Evolutionary conservation across 2,113 vertebrate species (phyloP).

Genomic region (Beaufortia kweichowensis): DNA sequence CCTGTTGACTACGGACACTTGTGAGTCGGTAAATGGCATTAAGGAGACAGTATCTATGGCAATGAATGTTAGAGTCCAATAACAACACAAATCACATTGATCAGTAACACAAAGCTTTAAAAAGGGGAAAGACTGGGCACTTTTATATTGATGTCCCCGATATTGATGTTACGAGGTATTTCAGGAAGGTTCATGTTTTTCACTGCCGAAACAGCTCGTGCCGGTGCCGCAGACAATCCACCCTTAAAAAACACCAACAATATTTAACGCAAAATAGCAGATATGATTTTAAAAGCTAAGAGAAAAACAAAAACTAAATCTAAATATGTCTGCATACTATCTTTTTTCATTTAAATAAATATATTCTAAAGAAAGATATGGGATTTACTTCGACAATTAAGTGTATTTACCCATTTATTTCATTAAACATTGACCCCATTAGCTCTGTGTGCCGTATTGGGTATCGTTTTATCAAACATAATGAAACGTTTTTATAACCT

Average conservation of each 20-base stretch:
- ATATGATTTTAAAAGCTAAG: not conserved
- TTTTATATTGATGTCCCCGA: slow-evolving; percentile 95
- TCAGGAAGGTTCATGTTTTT: slow-evolving; percentile 96
- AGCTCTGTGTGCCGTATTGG: not conserved
- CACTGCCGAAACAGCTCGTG: slow-evolving; percentile 88
- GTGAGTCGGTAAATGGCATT: not conserved
- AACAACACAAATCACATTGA: not conserved
- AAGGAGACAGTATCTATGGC: slow-evolving; percentile 1
- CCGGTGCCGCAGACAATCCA: slow-evolving; percentile 86
- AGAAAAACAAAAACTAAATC: not conserved
- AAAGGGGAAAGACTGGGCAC: slow-evolving; percentile 92
- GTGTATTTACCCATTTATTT: too few relatives aligned
- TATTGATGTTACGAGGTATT: slow-evolving; percentile 94
- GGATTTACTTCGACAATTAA: too few relatives aligned
- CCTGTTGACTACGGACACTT: not conserved
- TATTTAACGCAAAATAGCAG: not conserved
- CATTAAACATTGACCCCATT: too few relatives aligned
- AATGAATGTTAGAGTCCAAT: not conserved
- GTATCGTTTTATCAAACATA: not conserved
- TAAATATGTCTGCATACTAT: too few relatives aligned
- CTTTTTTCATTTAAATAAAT: too few relatives aligned
- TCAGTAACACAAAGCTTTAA: slow-evolving; percentile 55
- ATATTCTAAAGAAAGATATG: too few relatives aligned
- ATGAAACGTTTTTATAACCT: not conserved
- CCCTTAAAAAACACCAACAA: slow-evolving; percentile 68